Conservation (phyloP, 2,113 vertebrate genomes). For the Phalacrocorax brasilianus region DNA sequence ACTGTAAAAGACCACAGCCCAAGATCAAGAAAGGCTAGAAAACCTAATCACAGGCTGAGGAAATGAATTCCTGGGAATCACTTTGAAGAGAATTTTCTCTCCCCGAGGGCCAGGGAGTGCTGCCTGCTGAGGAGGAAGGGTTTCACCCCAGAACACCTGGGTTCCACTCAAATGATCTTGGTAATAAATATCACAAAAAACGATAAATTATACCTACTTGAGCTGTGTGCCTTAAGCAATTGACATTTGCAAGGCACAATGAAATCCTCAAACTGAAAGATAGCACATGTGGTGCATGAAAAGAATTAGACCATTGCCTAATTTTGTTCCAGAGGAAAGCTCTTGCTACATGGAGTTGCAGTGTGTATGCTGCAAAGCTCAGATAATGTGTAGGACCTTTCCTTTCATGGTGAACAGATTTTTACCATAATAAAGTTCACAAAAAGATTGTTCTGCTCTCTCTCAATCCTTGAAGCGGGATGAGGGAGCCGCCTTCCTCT, state of each 20-base stretch:
- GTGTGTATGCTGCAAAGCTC: background rate
- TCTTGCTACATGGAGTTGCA: background rate
- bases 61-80: conserved; percentile 54
- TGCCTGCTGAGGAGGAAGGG: background rate
- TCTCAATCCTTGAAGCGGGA: background rate
- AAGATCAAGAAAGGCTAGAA: background rate
- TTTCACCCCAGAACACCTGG: conserved; percentile 42
- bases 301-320: background rate
- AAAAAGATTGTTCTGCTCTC: background rate
- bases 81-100: conserved; percentile 33
- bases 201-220: conserved; percentile 15
- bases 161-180: background rate
- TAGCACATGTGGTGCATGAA: background rate
- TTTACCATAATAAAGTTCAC: background rate
- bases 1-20: background rate
- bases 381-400: background rate
- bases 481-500: background rate
- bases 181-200: conserved; percentile 39
- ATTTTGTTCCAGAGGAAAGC: background rate
- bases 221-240: conserved; percentile 38
- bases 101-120: background rate
- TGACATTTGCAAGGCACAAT: conserved; percentile 12
- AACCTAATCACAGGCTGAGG: background rate
- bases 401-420: background rate
- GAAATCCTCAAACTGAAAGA: background rate